phyloP scores from a whole-genome alignment of 2,113 vertebrate species.

The Mionectes macconnelli region DNA sequence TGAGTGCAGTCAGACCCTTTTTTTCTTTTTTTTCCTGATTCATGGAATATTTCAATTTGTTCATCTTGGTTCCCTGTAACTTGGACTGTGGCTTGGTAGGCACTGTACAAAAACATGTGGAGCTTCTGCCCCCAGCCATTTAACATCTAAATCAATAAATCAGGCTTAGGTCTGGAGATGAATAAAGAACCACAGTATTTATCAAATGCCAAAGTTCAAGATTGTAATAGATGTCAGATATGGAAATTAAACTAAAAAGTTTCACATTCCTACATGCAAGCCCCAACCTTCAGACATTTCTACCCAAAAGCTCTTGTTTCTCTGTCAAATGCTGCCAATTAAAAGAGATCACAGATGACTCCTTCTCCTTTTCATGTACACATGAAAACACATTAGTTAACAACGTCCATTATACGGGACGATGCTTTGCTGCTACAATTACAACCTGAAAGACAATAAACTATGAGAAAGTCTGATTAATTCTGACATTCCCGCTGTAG shows the following conservation, averaged over 20 bases:
- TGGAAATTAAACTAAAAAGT: neutral
- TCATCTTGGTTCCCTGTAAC: neutral
- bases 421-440: neutral
- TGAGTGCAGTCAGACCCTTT: neutral
- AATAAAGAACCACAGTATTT: neutral
- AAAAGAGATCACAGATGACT: neutral
- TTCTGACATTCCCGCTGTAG: neutral
- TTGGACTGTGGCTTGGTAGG: neutral
- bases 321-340: neutral
- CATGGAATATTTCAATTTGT: neutral
- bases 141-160: neutral
- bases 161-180: neutral
- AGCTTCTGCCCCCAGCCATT: neutral
- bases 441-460: conserved; percentile 21
- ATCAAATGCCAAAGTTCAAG: neutral
- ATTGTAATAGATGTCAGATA: neutral
- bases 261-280: neutral
- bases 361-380: neutral
- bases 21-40: neutral
- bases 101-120: neutral
- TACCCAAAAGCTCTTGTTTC: neutral
- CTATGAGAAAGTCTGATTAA: neutral
- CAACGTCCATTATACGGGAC: neutral
- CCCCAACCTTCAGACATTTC: neutral
- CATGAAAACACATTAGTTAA: neutral